Conservation (phyloP, 2,797 vertebrate genomes). For the Stomatorhinus walkeri region DNA sequence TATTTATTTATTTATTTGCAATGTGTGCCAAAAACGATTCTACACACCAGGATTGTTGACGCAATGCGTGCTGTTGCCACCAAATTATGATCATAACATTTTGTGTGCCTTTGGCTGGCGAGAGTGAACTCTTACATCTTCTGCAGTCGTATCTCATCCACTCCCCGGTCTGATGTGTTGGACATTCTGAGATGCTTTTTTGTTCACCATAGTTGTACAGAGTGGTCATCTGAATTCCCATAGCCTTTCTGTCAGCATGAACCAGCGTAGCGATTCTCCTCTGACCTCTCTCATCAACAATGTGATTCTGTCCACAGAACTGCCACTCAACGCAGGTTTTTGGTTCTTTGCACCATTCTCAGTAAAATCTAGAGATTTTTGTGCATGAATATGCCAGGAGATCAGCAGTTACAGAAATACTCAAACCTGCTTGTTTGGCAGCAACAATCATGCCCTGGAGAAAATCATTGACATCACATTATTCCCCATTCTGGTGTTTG, state of each 20-base stretch:
- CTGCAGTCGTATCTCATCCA: neutral
- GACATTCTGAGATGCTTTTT: neutral
- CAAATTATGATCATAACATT: neutral
- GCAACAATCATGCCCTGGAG: neutral
- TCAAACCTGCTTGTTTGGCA: neutral
- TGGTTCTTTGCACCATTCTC: neutral
- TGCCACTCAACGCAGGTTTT: neutral
- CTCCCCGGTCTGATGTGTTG: neutral
- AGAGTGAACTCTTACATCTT: neutral
- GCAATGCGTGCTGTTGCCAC: neutral
- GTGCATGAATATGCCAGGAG: neutral
- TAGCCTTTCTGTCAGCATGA: neutral
- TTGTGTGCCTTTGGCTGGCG: neutral
- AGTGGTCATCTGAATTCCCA: neutral
- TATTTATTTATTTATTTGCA: neutral
- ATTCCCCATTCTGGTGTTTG: neutral
- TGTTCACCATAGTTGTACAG: neutral
- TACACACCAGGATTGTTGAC: neutral
- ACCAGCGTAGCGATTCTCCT: neutral
- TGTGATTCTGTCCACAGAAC: neutral
- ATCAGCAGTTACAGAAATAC: neutral
- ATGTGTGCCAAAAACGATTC: neutral
- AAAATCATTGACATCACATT: neutral
- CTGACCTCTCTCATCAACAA: neutral
- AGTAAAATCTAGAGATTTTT: neutral